These are phyloP conservation scores for Aselliscus stoliczkanus DNA, from an alignment of 2,797 vertebrate species.

Conservation along the genomic window DNA sequence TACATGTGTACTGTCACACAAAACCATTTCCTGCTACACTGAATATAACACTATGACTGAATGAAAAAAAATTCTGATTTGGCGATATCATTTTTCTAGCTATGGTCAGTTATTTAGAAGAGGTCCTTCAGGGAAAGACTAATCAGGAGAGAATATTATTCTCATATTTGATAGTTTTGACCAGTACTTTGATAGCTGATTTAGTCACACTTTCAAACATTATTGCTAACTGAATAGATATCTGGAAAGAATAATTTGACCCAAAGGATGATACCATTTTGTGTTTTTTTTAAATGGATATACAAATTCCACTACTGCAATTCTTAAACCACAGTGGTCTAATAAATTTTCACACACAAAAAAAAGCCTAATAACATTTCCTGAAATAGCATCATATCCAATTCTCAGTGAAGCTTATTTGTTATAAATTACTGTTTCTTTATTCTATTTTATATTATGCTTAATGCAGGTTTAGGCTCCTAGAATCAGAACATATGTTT, in stretches of 20 bases:
- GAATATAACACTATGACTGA: conserved; percentile 87
- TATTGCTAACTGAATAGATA: conserved; percentile 57
- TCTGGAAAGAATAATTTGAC: conserved; percentile 56
- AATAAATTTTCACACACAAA: conserved; percentile 63
- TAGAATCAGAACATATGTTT: conserved; percentile 24
- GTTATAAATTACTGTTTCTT: conserved; percentile 51
- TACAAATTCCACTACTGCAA: conserved; percentile 53
- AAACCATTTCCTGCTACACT: conserved; percentile 91
- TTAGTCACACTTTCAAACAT: conserved; percentile 73
- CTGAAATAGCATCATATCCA: conserved; percentile 43
- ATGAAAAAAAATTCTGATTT: conserved; percentile 76
- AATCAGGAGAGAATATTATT: conserved; percentile 72
- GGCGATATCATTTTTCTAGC: conserved; percentile 79
- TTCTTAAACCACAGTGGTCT: conserved; percentile 54
- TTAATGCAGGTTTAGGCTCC: conserved; percentile 40
- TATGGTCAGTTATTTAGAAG: conserved; percentile 76
- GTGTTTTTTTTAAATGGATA: conserved; percentile 30
- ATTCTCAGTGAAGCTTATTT: conserved; percentile 37
- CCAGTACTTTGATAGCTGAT: conserved; percentile 66
- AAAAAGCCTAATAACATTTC: conserved; percentile 55
- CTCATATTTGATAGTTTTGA: conserved; percentile 72
- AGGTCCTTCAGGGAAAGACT: conserved; percentile 77
- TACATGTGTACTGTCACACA: conserved; percentile 89
- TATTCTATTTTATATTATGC: conserved; percentile 37
- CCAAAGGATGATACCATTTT: conserved; percentile 18